A percentile compares a stretch with the other conserved stretches of the same genome.
phyloP scores from a whole-genome alignment of 1,140 invertebrate species.

The Medauroidea extradentata region DNA sequence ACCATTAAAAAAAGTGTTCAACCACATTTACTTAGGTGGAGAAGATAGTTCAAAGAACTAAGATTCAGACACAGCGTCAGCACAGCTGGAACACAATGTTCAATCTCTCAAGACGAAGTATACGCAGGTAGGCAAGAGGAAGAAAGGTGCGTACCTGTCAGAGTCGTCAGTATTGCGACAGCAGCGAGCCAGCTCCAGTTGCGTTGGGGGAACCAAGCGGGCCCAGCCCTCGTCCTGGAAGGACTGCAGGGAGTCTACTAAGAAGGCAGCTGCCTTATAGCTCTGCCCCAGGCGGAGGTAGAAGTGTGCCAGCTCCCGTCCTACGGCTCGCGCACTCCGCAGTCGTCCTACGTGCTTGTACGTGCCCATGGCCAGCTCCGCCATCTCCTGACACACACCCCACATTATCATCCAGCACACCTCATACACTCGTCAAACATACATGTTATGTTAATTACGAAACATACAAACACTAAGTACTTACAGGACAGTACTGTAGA shows the following conservation, averaged over 20 bases:
- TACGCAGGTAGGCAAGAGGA: too few species aligned
- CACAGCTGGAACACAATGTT: too few species aligned
- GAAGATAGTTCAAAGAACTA: too few species aligned
- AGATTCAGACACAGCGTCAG: too few species aligned
- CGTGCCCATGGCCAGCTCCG: conserved; percentile 46
- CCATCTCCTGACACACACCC: conserved; percentile 5
- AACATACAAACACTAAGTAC: too few species aligned
- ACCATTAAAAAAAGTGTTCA: too few species aligned
- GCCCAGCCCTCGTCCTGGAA: conserved; percentile 85
- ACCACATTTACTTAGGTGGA: too few species aligned
- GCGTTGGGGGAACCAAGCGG: conserved; percentile 71
- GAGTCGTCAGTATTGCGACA: conserved; percentile 73
- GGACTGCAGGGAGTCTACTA: conserved; percentile 79
- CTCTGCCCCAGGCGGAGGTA: conserved; percentile 83
- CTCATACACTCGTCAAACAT: too few species aligned
- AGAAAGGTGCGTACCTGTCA: conserved; percentile 49
- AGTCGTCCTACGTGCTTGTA: conserved; percentile 92
- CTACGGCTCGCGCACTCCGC: conserved; percentile 79
- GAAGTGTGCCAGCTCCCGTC: conserved; percentile 83
- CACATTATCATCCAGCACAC: too few species aligned
- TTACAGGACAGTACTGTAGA: too few species aligned
- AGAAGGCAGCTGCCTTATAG: conserved; percentile 82
- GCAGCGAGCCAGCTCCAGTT: conserved; percentile 79
- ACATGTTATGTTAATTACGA: too few species aligned
- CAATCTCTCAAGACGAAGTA: too few species aligned